Base-by-base conservation (phyloP, 2,888 invertebrate genomes). In the Pandemis cinnamomeana region DNA sequence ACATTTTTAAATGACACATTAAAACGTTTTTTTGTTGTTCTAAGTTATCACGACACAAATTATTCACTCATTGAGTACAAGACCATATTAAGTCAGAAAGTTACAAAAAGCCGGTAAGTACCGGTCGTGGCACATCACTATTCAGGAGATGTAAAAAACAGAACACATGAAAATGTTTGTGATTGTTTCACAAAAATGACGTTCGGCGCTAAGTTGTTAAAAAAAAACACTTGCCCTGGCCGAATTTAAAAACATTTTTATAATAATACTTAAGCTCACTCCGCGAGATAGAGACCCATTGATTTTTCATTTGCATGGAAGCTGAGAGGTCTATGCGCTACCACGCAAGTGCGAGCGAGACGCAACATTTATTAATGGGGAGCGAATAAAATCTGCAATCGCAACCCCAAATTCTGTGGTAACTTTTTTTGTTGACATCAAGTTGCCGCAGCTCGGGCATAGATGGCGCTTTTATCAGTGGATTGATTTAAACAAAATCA, bases 261-360 rank as follows among this genome's bases (percentile, higher is more conserved):
- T 63, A 44, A 15, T 63, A 63, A 63, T 63, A 42, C 13, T 20
- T 10, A 41, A 66, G 67, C 41, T 67, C 67, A 67, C 67, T 67
- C 67, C 53, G 41, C 53, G 53, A 67, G 67, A 66, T 51, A 66
- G 51, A 80, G 77, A 77, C 68, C 71, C 80, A 80, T 82, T 80
- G 82, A 82, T 82, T 82, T 82, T 80, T 82, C 78, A 82, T 82
- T 82, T 80, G 78, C 78, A 81, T 81, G 77, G 62, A 53, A 71
- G 76, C 46, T 68, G 78, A 73, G 80, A 82, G 27, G 36, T 76
- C 55, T 27, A 51, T 67, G 77, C 42, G 7, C 0, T 68, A 51
- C 42, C 58, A 41, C 48, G 63, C 62, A 60, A 44, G 76, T 55
- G 76, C 10, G 79, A 79, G 63, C 64, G 77, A 71, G 78, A 79